Conservation (phyloP, 2,888 invertebrate genomes). For the Andrena minutula region DNA sequence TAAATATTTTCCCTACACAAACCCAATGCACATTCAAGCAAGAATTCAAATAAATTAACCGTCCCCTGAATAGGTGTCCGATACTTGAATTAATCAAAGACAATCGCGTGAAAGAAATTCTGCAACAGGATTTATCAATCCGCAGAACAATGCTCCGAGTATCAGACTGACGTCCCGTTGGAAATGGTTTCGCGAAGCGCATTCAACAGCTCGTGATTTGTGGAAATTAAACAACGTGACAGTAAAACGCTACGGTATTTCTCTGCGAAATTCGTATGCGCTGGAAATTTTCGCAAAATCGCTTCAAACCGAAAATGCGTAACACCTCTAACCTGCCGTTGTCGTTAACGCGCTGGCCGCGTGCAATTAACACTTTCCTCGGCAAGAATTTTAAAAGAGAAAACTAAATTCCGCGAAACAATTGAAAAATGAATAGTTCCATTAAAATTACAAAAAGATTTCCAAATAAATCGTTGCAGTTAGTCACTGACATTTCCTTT, state of each 20-base stretch:
- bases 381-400: background rate
- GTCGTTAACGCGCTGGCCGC: background rate
- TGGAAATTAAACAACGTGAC: slow-evolving; percentile 22
- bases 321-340: background rate
- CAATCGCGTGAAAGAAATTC: too few species aligned
- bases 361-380: background rate
- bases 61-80: too few species aligned
- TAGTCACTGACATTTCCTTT: background rate
- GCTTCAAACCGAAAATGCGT: background rate
- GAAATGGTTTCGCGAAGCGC: background rate
- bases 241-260: background rate
- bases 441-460: background rate
- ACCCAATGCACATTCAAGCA: too few species aligned
- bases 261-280: background rate
- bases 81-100: slow-evolving; percentile 21
- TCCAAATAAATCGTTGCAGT: background rate
- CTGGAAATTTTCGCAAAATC: background rate
- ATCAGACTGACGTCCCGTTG: background rate
- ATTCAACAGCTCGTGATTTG: slow-evolving; percentile 23
- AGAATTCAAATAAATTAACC: too few species aligned
- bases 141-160: background rate
- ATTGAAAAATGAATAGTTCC: background rate
- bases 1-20: too few species aligned
- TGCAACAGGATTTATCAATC: background rate
- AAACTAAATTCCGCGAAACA: background rate